Evolutionary conservation across 2,888 invertebrate species (phyloP), one percentile per base, ranked within the genome.

Genomic region (Pyrrhia umbra): DNA sequence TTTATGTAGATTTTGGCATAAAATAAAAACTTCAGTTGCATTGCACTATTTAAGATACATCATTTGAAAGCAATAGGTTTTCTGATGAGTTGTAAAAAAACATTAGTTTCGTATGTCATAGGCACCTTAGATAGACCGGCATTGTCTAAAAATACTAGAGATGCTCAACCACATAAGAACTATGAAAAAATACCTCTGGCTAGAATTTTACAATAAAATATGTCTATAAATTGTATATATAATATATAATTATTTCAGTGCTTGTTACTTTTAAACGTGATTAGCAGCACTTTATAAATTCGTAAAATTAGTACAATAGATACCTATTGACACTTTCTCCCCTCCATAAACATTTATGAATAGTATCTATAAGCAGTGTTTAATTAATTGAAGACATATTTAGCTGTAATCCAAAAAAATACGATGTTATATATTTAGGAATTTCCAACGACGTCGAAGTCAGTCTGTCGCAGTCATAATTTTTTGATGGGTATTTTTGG

Each of bases 151-250:
- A 57, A 47, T 27, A 43, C 34, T 59, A 64, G 46, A 46, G 15
- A 56, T 46, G 25, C 21, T 30, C 47, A 56, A 34, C 21, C 39
- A 51, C 6, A 43, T 52, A 56, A 43, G 20, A 9, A 15, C n/a
- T 50, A 55, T 42, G 4, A 52, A 43, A 37, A 40, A 27, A 45
- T 37, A 45, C 4, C 30, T 45, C 13, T 15, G 34, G 27, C 37
- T 63, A 50, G 45, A 46, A 37, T 62, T 59, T 34, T 50, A 46
- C 27, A 16, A 25, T 50, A 75, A 72, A 45, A 59, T 55, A 57
- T 64, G 42, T 59, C 42, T 63, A 40, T 20, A 23, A 50, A 30
- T 45, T 34, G 47, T 49, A 25, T 68, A 23, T 16, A 15, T n/a
- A n/a, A n/a, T n/a, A n/a, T n/a, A n/a, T n/a, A 34, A 34, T 42